Percentiles rank a stretch among this genome's conserved stretches.
These are phyloP conservation scores for Drosophila flavopinicola DNA, from an alignment of 2,888 invertebrate species.

Conservation along the genomic window DNA sequence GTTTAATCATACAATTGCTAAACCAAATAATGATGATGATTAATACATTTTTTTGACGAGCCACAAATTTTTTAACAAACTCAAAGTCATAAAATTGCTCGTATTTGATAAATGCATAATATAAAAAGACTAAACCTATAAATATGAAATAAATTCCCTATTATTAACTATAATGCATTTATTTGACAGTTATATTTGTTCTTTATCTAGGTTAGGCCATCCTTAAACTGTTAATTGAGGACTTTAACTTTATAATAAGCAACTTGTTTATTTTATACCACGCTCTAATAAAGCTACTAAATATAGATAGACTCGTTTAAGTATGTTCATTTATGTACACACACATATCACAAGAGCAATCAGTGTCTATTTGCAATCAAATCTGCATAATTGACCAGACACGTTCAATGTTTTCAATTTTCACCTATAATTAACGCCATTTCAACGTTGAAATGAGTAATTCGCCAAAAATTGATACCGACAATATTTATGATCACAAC, in stretches of 20 bases:
- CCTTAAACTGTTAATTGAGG: constrained; percentile 22
- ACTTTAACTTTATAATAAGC: constrained; percentile 13
- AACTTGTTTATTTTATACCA: constrained; percentile 52
- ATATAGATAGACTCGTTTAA: constrained; percentile 46
- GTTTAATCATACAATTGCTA: constrained; percentile 19
- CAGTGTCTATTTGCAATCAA: constrained; percentile 57
- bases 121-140: too few species aligned
- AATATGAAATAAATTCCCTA: too few species aligned
- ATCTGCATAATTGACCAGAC: constrained; percentile 69
- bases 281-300: constrained; percentile 71
- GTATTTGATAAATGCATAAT: too few species aligned
- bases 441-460: constrained; percentile 55
- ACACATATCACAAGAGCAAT: constrained; percentile 16
- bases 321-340: not conserved
- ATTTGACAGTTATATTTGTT: not conserved
- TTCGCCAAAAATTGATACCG: constrained; percentile 56
- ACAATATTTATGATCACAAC: constrained; percentile 62
- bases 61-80: not conserved
- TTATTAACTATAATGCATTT: not conserved
- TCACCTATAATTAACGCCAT: constrained; percentile 74
- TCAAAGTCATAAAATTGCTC: not conserved
- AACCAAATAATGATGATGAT: constrained; percentile 1
- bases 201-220: not conserved
- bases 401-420: constrained; percentile 74
- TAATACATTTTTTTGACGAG: constrained; percentile 24